phyloP scores from a whole-genome alignment of 2,888 invertebrate species.

The Drosophila prolongata region DNA sequence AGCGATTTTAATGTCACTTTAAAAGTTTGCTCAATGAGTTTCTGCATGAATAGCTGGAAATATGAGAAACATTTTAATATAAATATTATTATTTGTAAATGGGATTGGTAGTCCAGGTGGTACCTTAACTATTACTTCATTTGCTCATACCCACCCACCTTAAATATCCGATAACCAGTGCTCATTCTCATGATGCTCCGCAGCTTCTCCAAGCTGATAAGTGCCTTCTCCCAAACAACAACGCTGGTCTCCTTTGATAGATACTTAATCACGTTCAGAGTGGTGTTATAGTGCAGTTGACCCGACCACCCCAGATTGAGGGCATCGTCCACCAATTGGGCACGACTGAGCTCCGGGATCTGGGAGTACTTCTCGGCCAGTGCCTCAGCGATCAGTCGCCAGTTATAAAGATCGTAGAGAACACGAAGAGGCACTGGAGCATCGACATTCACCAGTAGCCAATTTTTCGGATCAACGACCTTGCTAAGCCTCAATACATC shows the following conservation, averaged over 20 bases:
- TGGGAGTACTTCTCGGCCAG: slow-evolving; percentile 87
- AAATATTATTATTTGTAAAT: too few species aligned
- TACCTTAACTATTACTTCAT: not conserved
- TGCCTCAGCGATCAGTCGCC: slow-evolving; percentile 87
- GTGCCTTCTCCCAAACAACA: slow-evolving; percentile 93
- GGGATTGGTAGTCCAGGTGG: too few species aligned
- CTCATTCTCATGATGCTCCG: slow-evolving; percentile 8
- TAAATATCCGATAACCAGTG: slow-evolving; percentile 22
- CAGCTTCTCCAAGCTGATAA: slow-evolving; percentile 3
- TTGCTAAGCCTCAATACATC: slow-evolving; percentile 55
- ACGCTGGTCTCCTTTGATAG: slow-evolving; percentile 91
- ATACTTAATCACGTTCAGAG: slow-evolving; percentile 91
- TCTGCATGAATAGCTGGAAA: slow-evolving; percentile 14
- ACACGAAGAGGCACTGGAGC: slow-evolving; percentile 87
- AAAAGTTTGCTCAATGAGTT: slow-evolving; percentile 13
- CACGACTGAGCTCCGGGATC: slow-evolving; percentile 91
- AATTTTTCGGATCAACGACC: slow-evolving; percentile 85
- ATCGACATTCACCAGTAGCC: slow-evolving; percentile 90
- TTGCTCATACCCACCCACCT: not conserved
- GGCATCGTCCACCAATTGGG: slow-evolving; percentile 94
- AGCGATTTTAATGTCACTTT: not conserved
- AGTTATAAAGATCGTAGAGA: slow-evolving; percentile 90
- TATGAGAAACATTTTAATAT: not conserved
- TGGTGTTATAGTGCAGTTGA: slow-evolving; percentile 89
- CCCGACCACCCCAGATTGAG: slow-evolving; percentile 91